Evolutionary conservation across 2,797 vertebrate species (phyloP), one percentile per base, ranked within the genome.

Genomic region (Argentina silus): DNA sequence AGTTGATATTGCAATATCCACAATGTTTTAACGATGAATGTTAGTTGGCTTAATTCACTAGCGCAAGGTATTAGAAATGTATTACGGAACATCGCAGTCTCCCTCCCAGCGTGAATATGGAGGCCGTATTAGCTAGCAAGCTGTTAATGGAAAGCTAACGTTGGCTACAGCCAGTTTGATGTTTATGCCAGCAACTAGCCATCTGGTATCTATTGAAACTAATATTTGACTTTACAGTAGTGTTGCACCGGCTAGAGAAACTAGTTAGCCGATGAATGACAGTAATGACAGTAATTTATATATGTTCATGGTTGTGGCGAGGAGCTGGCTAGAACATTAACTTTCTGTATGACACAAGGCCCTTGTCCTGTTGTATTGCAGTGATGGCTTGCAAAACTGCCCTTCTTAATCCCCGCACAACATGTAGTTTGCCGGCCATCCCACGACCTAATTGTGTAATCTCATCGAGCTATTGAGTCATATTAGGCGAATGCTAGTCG

Each of bases 381-480:
- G 82, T 72, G 76, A 42, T 78, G 56, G 71, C 72, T 84, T 55
- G 77, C 70, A 56, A 63, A 59, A 79, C 72, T 73, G 81, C 72
- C 78, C 79, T 60, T 87, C 27, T 36, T 93, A 92, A 91, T 91
- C 93, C 88, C 77, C 72, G 74, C 74, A 87, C 86, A 89, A 80
- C 90, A 84, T 86, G 83, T 70, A 91, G 84, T 74, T 89, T 81
- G 87, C 86, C 81, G 82, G 86, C 88, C 87, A 88, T 86, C 88
- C 90, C 86, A 87, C 91, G 91, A 92, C 91, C 92, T 91, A 86
- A 90, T 94, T 93, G 90, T 88, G 79, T 93, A 91, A 93, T 93
- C 92, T 91, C 84, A 80, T 89, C 79, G 86, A 12, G n/a, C 11
- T 69, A 57, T 45, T 51, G 48, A 67, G 12, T 21, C 61, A 44